Conservation (phyloP, 2,113 vertebrate species). For the Phodopus roborovskii region DNA sequence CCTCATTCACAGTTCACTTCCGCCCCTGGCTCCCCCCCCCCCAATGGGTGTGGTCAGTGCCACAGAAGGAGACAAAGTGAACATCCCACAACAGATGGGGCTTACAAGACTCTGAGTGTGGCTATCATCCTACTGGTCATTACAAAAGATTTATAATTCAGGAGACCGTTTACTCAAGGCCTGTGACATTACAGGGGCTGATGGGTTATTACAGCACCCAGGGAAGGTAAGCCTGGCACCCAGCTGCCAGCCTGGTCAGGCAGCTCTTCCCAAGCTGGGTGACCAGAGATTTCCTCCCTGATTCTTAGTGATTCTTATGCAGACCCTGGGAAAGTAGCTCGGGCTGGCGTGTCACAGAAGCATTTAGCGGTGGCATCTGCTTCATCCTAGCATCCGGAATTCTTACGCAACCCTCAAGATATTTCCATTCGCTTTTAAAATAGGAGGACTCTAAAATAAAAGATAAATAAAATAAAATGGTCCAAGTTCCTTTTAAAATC, state of each 20-base stretch:
- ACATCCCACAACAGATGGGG: too few species aligned
- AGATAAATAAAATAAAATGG: conserved; percentile 21
- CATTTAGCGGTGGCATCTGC: neutral
- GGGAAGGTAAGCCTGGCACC: neutral
- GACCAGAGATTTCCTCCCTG: too few species aligned
- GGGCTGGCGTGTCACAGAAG: neutral
- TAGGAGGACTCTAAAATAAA: conserved; percentile 55
- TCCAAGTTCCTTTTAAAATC: conserved; percentile 58
- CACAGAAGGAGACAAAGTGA: too few species aligned
- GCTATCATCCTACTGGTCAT: neutral
- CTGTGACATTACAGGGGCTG: neutral
- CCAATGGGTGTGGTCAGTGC: too few species aligned
- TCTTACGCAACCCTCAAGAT: conserved; percentile 31
- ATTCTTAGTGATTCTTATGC: neutral
- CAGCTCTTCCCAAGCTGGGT: neutral
- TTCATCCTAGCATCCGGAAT: neutral
- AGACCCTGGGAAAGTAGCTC: neutral
- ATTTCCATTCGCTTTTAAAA: conserved; percentile 68
- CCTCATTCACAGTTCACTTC: too few species aligned
- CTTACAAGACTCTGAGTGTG: neutral
- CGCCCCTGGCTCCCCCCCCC: too few species aligned
- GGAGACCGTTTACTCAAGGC: neutral
- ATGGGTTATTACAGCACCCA: neutral
- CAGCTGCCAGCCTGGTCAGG: neutral
- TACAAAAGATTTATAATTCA: neutral